Percentiles rank a stretch among this genome's conserved stretches.
phyloP scores from a whole-genome alignment of 2,113 vertebrate genomes.

The Gracilinanus agilis region DNA sequence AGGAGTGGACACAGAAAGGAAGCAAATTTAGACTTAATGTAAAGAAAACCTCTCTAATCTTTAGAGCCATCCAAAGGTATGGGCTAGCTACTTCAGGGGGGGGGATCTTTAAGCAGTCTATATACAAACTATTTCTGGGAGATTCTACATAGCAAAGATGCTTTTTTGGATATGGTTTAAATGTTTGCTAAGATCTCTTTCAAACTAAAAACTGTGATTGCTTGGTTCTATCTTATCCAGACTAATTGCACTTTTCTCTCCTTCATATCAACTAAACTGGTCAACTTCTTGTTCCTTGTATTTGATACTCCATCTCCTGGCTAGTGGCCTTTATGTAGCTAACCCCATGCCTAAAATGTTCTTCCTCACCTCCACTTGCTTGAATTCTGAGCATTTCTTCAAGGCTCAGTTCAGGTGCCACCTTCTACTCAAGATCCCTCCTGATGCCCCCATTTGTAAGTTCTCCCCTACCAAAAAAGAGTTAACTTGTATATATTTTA shows the following conservation, averaged over 20 bases:
- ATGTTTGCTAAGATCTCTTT: not conserved
- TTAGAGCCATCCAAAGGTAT: not conserved
- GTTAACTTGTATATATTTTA: not conserved
- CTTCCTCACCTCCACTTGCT: too few species aligned
- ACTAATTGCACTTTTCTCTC: too few species aligned
- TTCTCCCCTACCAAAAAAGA: not conserved
- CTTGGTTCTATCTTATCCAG: too few species aligned
- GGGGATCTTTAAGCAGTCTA: not conserved
- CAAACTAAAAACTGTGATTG: too few species aligned
- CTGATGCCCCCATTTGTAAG: not conserved
- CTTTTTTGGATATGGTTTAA: not conserved
- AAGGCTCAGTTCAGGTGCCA: not conserved
- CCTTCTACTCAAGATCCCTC: not conserved
- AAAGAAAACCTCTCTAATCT: not conserved
- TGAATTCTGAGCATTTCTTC: too few species aligned
- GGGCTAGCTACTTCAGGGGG: not conserved
- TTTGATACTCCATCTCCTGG: too few species aligned
- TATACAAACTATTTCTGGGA: not conserved
- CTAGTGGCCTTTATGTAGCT: too few species aligned
- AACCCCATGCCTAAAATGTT: too few species aligned
- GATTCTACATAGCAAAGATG: not conserved
- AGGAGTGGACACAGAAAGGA: not conserved
- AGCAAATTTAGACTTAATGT: not conserved
- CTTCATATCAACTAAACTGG: too few species aligned
- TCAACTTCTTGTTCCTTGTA: too few species aligned